Evolutionary conservation across 2,888 invertebrate genomes (phyloP).

Genomic region (Lochmaea crataegi): DNA sequence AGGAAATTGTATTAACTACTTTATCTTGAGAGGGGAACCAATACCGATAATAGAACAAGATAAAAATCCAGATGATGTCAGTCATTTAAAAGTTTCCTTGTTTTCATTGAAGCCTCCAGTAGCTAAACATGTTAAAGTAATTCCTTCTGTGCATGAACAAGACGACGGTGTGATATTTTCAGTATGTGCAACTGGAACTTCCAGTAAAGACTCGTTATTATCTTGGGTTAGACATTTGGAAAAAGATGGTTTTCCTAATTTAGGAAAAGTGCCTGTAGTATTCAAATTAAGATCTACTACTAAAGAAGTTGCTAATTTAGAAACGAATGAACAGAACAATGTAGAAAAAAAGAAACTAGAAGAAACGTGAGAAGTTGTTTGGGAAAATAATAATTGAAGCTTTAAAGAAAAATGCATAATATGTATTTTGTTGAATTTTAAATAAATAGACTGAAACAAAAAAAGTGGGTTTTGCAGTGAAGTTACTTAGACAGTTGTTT

Average conservation of each 20-base stretch:
- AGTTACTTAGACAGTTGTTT: too few species aligned
- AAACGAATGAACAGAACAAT: conserved; percentile 26
- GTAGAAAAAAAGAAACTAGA: conserved; percentile 20
- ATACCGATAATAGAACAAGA: conserved; percentile 65
- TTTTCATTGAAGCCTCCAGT: conserved; percentile 65
- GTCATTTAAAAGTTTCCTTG: conserved; percentile 72
- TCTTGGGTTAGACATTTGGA: conserved; percentile 91
- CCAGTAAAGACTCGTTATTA: conserved; percentile 89
- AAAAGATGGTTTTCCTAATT: conserved; percentile 76
- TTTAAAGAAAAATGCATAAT: not conserved
- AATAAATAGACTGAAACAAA: not conserved
- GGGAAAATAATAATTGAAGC: not conserved
- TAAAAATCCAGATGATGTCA: conserved; percentile 79
- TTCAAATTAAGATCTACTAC: conserved; percentile 81
- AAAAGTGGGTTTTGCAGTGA: too few species aligned
- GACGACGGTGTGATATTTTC: conserved; percentile 90
- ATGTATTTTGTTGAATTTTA: not conserved
- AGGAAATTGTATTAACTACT: conserved; percentile 83
- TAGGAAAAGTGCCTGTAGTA: conserved; percentile 83
- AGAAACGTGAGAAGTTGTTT: conserved; percentile 14
- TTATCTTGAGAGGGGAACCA: conserved; percentile 81
- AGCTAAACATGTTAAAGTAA: conserved; percentile 59
- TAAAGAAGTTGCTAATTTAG: conserved; percentile 58
- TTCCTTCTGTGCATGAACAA: conserved; percentile 88
- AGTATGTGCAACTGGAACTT: conserved; percentile 91